These are phyloP conservation scores for Dryobotodes eremita DNA, from an alignment of 2,888 invertebrate genomes.

Conservation along the genomic window DNA sequence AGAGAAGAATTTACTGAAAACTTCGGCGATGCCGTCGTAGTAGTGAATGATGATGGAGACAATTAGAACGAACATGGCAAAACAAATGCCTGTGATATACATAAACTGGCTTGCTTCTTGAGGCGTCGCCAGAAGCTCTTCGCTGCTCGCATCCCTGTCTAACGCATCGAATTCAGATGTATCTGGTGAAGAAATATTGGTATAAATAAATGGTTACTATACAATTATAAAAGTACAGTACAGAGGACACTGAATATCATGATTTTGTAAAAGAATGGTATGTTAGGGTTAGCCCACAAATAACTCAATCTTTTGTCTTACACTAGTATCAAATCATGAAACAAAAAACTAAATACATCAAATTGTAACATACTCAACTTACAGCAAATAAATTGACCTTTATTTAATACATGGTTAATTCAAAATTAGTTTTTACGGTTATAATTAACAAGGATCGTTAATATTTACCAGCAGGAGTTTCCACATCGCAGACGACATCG, in stretches of 20 bases:
- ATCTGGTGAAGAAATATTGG: slow-evolving; percentile 71
- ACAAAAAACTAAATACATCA: no score
- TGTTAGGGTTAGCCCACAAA: background rate
- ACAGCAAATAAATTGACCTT: background rate
- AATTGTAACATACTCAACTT: no score
- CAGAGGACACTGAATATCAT: no score
- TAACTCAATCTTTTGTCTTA: background rate
- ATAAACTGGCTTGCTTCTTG: slow-evolving; percentile 91
- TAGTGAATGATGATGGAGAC: slow-evolving; percentile 92
- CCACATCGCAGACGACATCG: slow-evolving; percentile 93
- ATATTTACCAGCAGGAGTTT: slow-evolving; percentile 93
- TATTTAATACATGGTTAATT: background rate
- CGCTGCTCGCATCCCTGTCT: slow-evolving; percentile 88
- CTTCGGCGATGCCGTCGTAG: slow-evolving; percentile 80
- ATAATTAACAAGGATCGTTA: background rate
- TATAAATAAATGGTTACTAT: background rate
- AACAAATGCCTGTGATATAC: slow-evolving; percentile 91
- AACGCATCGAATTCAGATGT: slow-evolving; percentile 89
- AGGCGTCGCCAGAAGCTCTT: slow-evolving; percentile 88
- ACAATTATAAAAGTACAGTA: slow-evolving; percentile 1
- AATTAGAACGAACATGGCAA: slow-evolving; percentile 92
- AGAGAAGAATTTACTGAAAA: slow-evolving; percentile 77
- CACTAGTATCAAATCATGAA: no score
- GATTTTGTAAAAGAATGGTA: background rate
- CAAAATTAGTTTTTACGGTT: background rate